Conservation (phyloP, 2,888 invertebrate genomes). For the Leptothorax acervorum region DNA sequence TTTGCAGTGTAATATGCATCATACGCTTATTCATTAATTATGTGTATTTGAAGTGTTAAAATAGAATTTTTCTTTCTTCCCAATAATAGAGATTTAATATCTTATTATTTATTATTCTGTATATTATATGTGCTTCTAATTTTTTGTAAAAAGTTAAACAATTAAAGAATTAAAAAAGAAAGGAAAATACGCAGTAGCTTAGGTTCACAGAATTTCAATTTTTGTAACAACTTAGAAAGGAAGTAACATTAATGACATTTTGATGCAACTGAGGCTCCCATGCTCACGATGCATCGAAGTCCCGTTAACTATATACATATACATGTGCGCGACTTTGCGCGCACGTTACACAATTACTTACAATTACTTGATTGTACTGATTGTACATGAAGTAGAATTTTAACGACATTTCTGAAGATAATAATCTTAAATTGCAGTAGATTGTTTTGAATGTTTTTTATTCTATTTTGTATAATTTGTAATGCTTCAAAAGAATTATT, state of each 20-base stretch:
- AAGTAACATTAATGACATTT: slow-evolving; percentile 30
- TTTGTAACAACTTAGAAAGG: not conserved
- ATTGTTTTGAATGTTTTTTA: not conserved
- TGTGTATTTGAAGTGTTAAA: not conserved
- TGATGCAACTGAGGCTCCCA: slow-evolving; percentile 38
- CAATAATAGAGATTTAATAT: not conserved
- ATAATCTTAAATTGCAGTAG: not conserved
- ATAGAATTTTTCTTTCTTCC: not conserved
- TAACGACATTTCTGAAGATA: not conserved
- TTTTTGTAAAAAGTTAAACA: not conserved
- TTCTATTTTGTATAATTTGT: not conserved
- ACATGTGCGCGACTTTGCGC: slow-evolving; percentile 35
- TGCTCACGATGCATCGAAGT: slow-evolving; percentile 33
- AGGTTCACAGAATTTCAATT: not conserved
- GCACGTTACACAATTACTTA: slow-evolving; percentile 41
- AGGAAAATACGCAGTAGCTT: too few relatives aligned
- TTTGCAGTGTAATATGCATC: not conserved
- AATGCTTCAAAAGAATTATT: not conserved
- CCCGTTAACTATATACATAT: slow-evolving; percentile 59
- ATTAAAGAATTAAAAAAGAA: not conserved
- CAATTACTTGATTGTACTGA: slow-evolving; percentile 47
- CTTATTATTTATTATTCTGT: not conserved
- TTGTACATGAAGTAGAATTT: slow-evolving; percentile 8
- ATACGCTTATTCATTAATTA: not conserved
- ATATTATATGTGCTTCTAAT: not conserved